phyloP scores from a whole-genome alignment of 1,140 invertebrate genomes.

The Microplitis mediator region DNA sequence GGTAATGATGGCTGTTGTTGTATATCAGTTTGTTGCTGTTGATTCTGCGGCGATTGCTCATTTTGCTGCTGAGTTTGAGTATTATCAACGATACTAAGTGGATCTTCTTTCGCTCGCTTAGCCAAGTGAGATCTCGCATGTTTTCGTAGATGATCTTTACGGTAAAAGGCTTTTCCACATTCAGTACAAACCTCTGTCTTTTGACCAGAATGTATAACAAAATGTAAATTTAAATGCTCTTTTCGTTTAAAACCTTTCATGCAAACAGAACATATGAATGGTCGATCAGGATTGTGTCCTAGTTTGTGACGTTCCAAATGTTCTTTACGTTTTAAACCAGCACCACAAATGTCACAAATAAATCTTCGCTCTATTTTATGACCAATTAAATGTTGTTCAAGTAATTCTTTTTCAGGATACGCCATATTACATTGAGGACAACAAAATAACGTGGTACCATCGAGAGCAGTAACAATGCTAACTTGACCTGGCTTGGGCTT shows the following conservation, averaged over 20 bases:
- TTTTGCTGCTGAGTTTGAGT: conserved; percentile 48
- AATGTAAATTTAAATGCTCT: conserved; percentile 80
- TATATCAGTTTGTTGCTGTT: conserved; percentile 26
- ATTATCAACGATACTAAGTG: conserved; percentile 50
- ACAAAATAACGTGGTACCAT: conserved; percentile 76
- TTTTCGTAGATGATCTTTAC: conserved; percentile 82
- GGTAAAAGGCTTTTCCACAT: conserved; percentile 79
- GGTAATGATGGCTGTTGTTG: conserved; percentile 33
- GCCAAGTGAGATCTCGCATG: conserved; percentile 77
- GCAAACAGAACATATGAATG: conserved; percentile 77
- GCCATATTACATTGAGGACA: conserved; percentile 82
- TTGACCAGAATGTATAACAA: conserved; percentile 80
- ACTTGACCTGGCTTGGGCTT: conserved; percentile 75
- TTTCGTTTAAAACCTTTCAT: conserved; percentile 81
- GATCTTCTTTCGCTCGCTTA: conserved; percentile 73
- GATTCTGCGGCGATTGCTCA: conserved; percentile 46
- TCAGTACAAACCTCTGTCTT: conserved; percentile 77
- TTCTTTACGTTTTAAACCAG: conserved; percentile 78
- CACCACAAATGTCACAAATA: conserved; percentile 68
- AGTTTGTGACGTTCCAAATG: conserved; percentile 80
- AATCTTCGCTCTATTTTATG: conserved; percentile 78
- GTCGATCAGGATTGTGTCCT: conserved; percentile 78
- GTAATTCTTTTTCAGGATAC: conserved; percentile 75
- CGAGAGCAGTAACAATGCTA: conserved; percentile 72
- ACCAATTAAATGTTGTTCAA: conserved; percentile 76